These are phyloP conservation scores for Rotaria macrura DNA, from an alignment of 2,888 invertebrate genomes.

Conservation along the genomic window DNA sequence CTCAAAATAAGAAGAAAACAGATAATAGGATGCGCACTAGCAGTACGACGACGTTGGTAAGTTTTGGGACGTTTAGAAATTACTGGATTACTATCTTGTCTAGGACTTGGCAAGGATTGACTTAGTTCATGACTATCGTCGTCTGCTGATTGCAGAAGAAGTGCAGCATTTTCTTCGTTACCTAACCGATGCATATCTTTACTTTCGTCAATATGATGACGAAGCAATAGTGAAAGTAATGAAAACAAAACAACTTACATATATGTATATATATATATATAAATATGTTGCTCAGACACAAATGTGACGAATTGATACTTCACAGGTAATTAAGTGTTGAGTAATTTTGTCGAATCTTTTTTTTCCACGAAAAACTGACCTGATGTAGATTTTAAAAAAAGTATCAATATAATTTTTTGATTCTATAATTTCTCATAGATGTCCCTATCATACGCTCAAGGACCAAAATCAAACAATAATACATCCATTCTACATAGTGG, in stretches of 20 bases:
- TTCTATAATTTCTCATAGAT: not conserved
- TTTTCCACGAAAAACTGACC: not conserved
- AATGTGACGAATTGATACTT: not conserved
- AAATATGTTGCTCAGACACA: not conserved
- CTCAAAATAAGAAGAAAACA: not conserved
- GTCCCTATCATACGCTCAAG: not conserved
- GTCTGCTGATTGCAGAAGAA: not conserved
- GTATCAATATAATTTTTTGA: not conserved
- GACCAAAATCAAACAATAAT: too few species aligned
- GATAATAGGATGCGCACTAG: not conserved
- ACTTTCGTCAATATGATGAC: not conserved
- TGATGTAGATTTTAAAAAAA: not conserved
- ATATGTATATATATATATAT: not conserved
- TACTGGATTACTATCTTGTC: not conserved
- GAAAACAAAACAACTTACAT: not conserved
- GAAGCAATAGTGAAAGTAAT: not conserved
- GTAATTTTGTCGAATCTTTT: not conserved
- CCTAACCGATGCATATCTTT: not conserved
- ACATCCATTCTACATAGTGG: too few species aligned
- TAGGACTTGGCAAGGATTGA: not conserved
- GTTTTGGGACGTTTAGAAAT: conserved; percentile 1
- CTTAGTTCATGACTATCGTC: not conserved
- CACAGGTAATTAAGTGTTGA: not conserved
- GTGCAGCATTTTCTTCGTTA: not conserved
- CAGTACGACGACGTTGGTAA: not conserved